Evolutionary conservation across 2,888 invertebrate genomes (phyloP).

Genomic region (Eledone cirrhosa): DNA sequence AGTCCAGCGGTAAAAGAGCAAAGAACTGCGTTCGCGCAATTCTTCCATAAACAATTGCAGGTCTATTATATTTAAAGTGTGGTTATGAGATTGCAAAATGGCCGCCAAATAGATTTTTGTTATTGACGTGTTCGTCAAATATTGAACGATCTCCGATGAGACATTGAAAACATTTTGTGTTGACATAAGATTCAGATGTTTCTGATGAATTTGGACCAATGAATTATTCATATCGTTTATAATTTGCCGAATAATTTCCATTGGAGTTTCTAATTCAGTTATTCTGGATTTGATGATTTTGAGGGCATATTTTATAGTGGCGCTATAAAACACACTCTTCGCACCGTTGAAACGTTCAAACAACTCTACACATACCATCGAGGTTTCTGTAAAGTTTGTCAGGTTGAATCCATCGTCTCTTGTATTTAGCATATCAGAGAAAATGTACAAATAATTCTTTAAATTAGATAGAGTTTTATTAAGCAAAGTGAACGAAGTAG

Average conservation of each 20-base stretch:
- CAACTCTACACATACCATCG: too few species aligned
- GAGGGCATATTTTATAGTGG: background rate
- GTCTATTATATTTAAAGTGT: background rate
- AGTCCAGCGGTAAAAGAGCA: background rate
- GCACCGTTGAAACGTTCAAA: background rate
- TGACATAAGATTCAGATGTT: background rate
- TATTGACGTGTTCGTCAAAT: background rate
- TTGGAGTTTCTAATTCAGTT: background rate
- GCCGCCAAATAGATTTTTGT: background rate
- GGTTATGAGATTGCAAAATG: background rate
- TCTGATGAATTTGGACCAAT: background rate
- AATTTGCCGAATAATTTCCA: background rate
- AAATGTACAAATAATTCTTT: background rate
- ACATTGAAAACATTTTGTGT: background rate
- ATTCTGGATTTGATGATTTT: background rate
- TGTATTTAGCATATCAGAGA: background rate
- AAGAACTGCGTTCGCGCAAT: background rate
- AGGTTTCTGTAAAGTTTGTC: too few species aligned
- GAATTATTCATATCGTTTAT: background rate
- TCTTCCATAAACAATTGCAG: background rate
- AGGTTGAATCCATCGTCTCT: too few species aligned
- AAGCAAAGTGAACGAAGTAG: too few species aligned
- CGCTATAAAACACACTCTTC: background rate
- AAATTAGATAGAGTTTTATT: background rate
- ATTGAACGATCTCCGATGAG: background rate